These are phyloP conservation scores for Paramormyrops kingsleyae DNA, from an alignment of 2,113 vertebrate genomes.

Conservation along the genomic window DNA sequence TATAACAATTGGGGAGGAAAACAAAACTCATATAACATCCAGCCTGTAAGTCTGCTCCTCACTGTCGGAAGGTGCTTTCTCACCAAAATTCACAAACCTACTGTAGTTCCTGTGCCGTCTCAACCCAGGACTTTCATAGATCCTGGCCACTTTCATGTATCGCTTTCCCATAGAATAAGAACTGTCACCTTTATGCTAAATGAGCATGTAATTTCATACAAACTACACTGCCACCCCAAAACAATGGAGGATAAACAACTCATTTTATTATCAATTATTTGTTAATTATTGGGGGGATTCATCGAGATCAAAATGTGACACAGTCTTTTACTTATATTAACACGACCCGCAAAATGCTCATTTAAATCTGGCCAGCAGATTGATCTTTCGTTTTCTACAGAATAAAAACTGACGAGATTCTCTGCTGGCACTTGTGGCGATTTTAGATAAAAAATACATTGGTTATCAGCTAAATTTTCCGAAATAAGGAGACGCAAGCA, in stretches of 20 bases:
- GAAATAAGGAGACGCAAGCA: too few species aligned
- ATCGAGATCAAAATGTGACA: background rate
- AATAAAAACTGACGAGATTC: background rate
- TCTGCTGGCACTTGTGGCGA: background rate
- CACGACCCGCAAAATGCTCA: too few species aligned
- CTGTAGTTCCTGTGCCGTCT: background rate
- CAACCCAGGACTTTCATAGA: background rate
- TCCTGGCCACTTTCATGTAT: background rate
- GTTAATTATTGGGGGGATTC: background rate
- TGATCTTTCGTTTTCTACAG: too few species aligned
- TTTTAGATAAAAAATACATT: background rate
- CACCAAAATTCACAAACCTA: background rate
- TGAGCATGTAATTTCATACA: background rate
- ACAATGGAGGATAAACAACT: background rate
- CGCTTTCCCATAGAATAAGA: background rate
- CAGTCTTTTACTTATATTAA: too few species aligned
- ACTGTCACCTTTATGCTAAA: background rate
- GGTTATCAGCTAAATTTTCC: background rate
- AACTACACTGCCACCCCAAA: background rate
- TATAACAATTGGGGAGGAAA: background rate
- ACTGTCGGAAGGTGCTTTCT: background rate
- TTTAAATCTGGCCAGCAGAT: too few species aligned
- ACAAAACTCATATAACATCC: background rate
- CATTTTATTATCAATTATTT: background rate
- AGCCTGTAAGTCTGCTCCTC: background rate